Conservation (phyloP, 1,140 invertebrate genomes). For the Pseudoatta argentina region DNA sequence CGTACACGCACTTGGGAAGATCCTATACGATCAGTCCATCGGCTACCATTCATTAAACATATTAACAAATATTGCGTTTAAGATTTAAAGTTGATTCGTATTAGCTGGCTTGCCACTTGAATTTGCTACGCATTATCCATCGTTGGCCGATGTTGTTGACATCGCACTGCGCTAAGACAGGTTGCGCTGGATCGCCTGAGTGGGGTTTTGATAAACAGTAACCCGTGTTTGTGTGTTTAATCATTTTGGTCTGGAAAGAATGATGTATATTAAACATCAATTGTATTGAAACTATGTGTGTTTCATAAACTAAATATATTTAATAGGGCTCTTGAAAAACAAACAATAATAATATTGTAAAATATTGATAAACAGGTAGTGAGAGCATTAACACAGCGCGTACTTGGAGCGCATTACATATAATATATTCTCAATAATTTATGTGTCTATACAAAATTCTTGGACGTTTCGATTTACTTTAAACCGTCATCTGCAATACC, state of each 20-base stretch:
- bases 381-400: too few relatives aligned
- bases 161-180: constrained; percentile 93
- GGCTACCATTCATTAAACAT: constrained; percentile 77
- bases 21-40: constrained; percentile 52
- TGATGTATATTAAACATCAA: too few relatives aligned
- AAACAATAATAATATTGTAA: too few relatives aligned
- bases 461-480: too few relatives aligned
- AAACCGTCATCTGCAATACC: too few relatives aligned
- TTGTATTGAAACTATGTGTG: background rate
- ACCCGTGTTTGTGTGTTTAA: constrained; percentile 96
- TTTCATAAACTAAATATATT: background rate
- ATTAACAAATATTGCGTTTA: constrained; percentile 81
- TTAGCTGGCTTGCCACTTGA: constrained; percentile 95
- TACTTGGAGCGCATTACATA: too few relatives aligned
- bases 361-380: too few relatives aligned
- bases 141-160: constrained; percentile 91
- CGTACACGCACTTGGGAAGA: constrained; percentile 40
- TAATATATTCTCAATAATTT: too few relatives aligned
- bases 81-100: constrained; percentile 75
- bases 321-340: too few relatives aligned
- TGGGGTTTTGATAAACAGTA: constrained; percentile 95
- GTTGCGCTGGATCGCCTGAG: constrained; percentile 88
- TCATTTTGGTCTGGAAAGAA: constrained; percentile 91
- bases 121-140: constrained; percentile 98
- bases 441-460: too few relatives aligned